phyloP scores from a whole-genome alignment of 64 coral and sea anemone genomes.

The Trachythela sp. region DNA sequence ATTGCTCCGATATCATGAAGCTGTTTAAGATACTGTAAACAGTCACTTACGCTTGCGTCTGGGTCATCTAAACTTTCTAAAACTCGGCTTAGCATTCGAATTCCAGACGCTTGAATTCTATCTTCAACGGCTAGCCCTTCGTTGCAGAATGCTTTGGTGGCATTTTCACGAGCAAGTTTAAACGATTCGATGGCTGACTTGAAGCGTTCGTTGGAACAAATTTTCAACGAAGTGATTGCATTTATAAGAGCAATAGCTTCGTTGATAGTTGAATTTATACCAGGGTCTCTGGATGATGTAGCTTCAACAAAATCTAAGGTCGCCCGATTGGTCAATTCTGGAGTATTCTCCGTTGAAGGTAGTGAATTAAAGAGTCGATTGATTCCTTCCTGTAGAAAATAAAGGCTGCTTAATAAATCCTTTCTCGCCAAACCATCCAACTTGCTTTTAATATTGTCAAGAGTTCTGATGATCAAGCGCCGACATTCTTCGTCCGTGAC shows the following conservation, averaged over 20 bases:
- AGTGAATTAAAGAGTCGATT: neutral
- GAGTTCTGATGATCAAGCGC: constrained; percentile 28
- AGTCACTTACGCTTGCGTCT: no score
- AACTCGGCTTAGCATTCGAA: no score
- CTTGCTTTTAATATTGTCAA: constrained; percentile 32
- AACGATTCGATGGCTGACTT: constrained; percentile 29
- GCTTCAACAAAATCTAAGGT: neutral
- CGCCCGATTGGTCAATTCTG: neutral
- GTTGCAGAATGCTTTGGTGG: no score
- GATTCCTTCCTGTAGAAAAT: constrained; percentile 53
- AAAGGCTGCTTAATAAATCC: constrained; percentile 36
- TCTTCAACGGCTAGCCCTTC: no score
- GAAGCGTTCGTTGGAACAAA: no score
- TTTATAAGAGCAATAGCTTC: no score
- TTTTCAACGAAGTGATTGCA: neutral
- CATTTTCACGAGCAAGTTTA: no score
- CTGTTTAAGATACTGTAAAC: no score
- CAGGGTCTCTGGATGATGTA: neutral
- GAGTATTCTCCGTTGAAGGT: neutral
- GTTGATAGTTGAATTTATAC: neutral
- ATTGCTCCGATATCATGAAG: no score
- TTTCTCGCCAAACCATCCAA: no score
- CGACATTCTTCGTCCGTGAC: constrained; percentile 40
- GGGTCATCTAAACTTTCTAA: no score
- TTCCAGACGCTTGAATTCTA: no score